Base-by-base conservation (phyloP, 2,888 invertebrate species). In the Zhengitettix transpicula region DNA sequence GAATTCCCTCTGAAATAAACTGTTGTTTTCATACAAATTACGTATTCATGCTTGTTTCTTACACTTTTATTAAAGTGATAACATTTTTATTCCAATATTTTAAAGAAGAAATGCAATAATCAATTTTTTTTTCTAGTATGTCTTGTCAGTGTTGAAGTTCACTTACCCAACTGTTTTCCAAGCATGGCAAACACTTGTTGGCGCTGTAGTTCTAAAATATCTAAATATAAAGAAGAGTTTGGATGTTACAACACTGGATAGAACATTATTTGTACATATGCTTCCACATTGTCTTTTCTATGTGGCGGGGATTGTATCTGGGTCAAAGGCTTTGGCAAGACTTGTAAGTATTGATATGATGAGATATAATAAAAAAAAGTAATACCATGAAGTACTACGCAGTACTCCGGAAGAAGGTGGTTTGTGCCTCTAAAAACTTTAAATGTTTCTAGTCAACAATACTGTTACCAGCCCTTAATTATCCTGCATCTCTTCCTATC, bases 101-200 rank as follows among this genome's bases (percentile, higher is more conserved):
- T 28, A 28, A 28, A 28, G 28, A 28, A 28, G 28, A 28, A 28
- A 28, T 28, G 28, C 28, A 28, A 28, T 28, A 28, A 28, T 40
- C 8, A 56, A 10, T 52, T 14, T 52, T 42, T 42, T 47, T 57
- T 61, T 61, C 11, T 66, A 70, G 68, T 69, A 68, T 65, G 69
- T 70, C 52, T 62, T 70, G 53, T 68, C 69, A 51, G 66, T 67
- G 58, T 63, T 69, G 52, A 66, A 65, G 42, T 70, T 69, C 62
- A 68, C 68, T 1, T 69, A 68, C 60, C 70, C 70, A 14, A 69
- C 69, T 17, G 67, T 70, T 40, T 69, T 67, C 61, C 70, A 70
- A 67, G 70, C 69, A 60, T 70, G 70, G 69, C 69, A 69, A 62
- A 69, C 69, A 16, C 60, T 69, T 41, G 65, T 69, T 17, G 68